phyloP scores from a whole-genome alignment of 2,888 invertebrate genomes.

The Desoria tigrina region DNA sequence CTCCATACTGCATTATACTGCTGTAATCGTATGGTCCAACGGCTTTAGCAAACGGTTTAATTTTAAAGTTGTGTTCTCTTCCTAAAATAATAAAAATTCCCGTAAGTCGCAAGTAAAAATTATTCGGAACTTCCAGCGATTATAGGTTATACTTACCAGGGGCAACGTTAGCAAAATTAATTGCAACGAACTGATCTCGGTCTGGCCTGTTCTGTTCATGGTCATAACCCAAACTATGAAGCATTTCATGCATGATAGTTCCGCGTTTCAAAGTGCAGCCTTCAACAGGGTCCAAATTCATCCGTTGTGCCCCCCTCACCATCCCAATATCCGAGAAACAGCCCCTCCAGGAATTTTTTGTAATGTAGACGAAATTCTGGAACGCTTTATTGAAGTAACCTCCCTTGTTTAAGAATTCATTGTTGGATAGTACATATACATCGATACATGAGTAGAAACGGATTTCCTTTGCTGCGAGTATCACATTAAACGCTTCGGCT shows the following conservation, averaged over 20 bases:
- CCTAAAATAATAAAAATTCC: too few species aligned
- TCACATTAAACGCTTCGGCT: not conserved
- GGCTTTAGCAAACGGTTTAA: conserved; percentile 2
- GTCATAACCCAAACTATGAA: conserved; percentile 12
- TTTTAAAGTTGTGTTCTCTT: not conserved
- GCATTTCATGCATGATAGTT: conserved; percentile 11
- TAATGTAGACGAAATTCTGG: not conserved
- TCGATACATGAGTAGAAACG: not conserved
- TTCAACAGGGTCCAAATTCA: conserved; percentile 1
- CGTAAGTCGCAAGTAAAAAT: too few species aligned
- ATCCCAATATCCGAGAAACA: conserved; percentile 9
- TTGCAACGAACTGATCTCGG: not conserved
- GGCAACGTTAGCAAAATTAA: conserved; percentile 2
- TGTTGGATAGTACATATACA: not conserved
- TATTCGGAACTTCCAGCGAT: not conserved
- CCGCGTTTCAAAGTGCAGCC: not conserved
- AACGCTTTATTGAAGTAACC: not conserved
- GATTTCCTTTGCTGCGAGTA: not conserved
- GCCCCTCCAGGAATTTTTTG: not conserved
- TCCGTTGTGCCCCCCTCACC: not conserved
- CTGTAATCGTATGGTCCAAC: conserved; percentile 7
- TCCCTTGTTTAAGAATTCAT: not conserved
- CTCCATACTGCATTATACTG: conserved; percentile 3
- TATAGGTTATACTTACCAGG: not conserved
- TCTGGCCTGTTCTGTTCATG: conserved; percentile 8